Conservation (phyloP, 2,888 invertebrate species). For the Acanthosepion esculentum region DNA sequence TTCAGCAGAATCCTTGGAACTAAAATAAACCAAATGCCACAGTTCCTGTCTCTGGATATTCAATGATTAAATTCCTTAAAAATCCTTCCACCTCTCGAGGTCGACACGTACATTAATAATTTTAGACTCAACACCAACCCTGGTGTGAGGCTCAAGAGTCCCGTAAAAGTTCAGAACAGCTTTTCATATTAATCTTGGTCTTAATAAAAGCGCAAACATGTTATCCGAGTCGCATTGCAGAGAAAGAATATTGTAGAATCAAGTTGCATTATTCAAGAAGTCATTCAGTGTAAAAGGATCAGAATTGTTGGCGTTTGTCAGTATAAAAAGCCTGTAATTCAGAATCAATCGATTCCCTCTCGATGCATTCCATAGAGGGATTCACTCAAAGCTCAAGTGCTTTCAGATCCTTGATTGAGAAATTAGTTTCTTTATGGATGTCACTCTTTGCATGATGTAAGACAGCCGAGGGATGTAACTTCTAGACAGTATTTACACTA, state of each 20-base stretch:
- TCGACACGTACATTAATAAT: too few relatives aligned
- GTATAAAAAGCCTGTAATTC: neutral
- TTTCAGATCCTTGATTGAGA: neutral
- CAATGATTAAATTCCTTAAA: too few relatives aligned
- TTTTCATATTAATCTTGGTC: neutral
- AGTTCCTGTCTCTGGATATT: too few relatives aligned
- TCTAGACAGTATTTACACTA: neutral
- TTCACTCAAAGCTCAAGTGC: neutral
- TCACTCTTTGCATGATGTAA: neutral
- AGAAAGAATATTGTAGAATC: neutral
- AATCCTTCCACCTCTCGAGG: too few relatives aligned
- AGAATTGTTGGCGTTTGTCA: neutral
- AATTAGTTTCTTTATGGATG: neutral
- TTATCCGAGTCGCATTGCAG: neutral
- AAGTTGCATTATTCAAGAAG: neutral
- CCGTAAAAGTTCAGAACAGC: neutral
- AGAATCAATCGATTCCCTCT: neutral
- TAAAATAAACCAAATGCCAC: too few relatives aligned
- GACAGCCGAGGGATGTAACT: neutral
- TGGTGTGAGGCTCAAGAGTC: neutral
- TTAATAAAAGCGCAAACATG: neutral
- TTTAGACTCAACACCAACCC: neutral
- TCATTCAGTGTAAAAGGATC: neutral
- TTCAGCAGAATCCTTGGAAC: too few relatives aligned
- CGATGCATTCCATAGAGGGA: neutral